A percentile compares a stretch with the other conserved stretches of the same genome.
Conservation (phyloP, 2,113 vertebrate genomes). For the Artemisiospiza belli region DNA sequence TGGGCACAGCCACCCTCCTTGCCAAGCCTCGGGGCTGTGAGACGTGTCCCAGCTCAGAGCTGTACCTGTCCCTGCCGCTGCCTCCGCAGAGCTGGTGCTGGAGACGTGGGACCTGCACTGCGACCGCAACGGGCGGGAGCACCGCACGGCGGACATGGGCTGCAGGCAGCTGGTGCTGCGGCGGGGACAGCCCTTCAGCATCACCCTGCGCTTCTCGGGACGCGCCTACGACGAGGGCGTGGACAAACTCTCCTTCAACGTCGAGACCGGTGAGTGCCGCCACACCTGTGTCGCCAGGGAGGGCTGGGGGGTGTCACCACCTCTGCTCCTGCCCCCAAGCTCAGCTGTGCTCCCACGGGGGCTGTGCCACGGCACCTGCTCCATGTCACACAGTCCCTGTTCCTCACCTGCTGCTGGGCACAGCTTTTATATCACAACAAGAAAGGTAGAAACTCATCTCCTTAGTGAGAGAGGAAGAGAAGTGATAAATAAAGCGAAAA, state of each 20-base stretch:
- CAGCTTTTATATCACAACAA: not conserved
- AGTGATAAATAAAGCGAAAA: not conserved
- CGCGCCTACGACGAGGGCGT: conserved; percentile 76
- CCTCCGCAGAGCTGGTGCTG: conserved; percentile 80
- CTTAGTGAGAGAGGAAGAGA: not conserved
- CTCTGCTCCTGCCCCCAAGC: not conserved
- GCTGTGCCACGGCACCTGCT: not conserved
- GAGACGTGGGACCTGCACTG: conserved; percentile 81
- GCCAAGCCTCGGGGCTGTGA: accelerated
- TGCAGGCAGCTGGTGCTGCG: conserved; percentile 81
- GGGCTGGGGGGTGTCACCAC: not conserved
- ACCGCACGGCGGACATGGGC: conserved; percentile 81
- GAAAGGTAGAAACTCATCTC: not conserved
- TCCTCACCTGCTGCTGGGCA: not conserved
- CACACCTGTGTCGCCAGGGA: accelerated
- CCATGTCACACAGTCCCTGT: not conserved
- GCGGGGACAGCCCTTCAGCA: conserved; percentile 84
- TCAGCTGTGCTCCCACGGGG: not conserved
- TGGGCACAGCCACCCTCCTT: not conserved
- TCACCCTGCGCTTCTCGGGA: conserved; percentile 82
- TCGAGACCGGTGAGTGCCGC: conserved; percentile 79
- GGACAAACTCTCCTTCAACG: conserved; percentile 77
- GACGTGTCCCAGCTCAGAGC: accelerated
- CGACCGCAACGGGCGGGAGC: conserved; percentile 81
- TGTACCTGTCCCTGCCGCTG: accelerated